These are phyloP conservation scores for Catonia carolina DNA, from an alignment of 2,888 invertebrate genomes.

Conservation along the genomic window DNA sequence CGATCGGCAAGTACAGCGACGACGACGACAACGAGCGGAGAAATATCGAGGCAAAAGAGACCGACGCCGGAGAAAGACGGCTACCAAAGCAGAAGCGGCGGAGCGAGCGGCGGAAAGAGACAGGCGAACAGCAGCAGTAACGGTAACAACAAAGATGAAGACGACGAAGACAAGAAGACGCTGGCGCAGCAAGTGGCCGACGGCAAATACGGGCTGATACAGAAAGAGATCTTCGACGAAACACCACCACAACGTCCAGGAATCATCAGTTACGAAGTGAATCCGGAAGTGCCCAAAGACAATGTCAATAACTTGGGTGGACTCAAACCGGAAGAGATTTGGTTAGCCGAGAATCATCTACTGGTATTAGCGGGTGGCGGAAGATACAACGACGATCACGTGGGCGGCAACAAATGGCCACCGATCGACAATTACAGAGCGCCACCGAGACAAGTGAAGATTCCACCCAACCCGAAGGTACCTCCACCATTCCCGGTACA, in stretches of 20 bases:
- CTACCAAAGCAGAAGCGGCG: constrained; percentile 30
- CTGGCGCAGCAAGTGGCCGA: constrained; percentile 84
- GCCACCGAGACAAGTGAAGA: constrained; percentile 74
- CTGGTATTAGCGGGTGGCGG: constrained; percentile 73
- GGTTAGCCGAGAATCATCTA: constrained; percentile 84
- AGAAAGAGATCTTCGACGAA: constrained; percentile 66
- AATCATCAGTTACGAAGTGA: constrained; percentile 71
- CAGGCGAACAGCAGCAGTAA: constrained; percentile 20
- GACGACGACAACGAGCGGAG: constrained; percentile 4
- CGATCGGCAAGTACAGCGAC: constrained; percentile 5
- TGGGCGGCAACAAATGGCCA: constrained; percentile 51
- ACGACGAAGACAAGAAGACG: constrained; percentile 74
- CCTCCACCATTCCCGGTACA: constrained; percentile 93
- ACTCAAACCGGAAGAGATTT: constrained; percentile 75
- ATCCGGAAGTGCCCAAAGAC: constrained; percentile 74
- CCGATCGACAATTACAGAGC: constrained; percentile 80
- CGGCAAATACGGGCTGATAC: constrained; percentile 83
- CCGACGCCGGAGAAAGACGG: no score
- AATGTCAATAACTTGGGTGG: constrained; percentile 74
- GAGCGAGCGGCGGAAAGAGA: constrained; percentile 39
- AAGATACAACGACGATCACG: constrained; percentile 42
- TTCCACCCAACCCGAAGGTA: constrained; percentile 72
- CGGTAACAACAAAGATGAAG: constrained; percentile 35
- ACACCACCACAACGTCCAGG: constrained; percentile 67
- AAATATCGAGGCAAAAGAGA: no score